phyloP scores from a whole-genome alignment of 2,797 vertebrate species.

The Mormyrus hasselquistii region DNA sequence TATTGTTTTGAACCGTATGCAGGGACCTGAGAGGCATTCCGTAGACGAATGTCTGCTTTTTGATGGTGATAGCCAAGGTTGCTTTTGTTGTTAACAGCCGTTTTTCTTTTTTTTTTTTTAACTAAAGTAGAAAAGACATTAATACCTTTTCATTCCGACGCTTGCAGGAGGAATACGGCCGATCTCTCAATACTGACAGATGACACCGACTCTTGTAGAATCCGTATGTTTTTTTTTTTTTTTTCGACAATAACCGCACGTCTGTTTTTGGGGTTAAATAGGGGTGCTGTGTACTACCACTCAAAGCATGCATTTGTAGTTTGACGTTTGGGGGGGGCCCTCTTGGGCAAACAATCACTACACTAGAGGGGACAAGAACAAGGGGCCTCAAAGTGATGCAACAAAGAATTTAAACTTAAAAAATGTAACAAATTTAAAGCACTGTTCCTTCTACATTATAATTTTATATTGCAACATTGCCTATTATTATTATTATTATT shows the following conservation, averaged over 20 bases:
- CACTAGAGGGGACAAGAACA: background rate
- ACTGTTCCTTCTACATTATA: background rate
- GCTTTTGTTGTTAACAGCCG: background rate
- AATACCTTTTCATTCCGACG: background rate
- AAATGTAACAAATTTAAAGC: background rate
- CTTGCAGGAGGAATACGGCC: background rate
- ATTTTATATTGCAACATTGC: background rate
- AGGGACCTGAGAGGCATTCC: background rate
- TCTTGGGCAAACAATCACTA: background rate
- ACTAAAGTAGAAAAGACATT: background rate
- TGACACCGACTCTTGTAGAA: background rate
- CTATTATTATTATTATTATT: background rate
- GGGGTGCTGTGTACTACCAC: background rate
- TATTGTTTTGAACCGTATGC: background rate
- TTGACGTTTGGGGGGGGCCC: background rate
- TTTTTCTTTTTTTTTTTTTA: background rate
- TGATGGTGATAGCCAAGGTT: background rate
- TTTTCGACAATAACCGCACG: background rate
- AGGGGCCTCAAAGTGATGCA: background rate
- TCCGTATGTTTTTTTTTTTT: background rate
- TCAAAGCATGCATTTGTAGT: background rate
- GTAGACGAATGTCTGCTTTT: background rate
- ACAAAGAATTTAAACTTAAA: background rate
- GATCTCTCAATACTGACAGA: background rate
- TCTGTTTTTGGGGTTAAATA: background rate